Conservation (phyloP, 2,888 invertebrate species). For the Hypolimnas misippus region DNA sequence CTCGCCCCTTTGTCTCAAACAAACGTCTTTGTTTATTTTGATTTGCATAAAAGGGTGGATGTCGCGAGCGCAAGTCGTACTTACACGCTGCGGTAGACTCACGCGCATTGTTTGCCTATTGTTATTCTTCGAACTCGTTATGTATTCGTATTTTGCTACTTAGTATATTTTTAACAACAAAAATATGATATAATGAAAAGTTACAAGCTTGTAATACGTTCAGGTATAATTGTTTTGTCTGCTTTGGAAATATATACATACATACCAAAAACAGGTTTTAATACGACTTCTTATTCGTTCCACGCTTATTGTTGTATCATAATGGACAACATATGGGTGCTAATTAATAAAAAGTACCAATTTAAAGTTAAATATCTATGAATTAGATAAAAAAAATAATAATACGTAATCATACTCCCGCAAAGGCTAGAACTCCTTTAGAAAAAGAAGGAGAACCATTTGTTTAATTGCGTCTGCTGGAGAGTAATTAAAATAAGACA, state of each 20-base stretch:
- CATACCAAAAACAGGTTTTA: too few relatives aligned
- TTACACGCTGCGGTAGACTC: slow-evolving; percentile 25
- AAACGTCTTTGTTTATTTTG: slow-evolving; percentile 32
- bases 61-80: slow-evolving; percentile 28
- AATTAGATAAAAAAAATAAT: slow-evolving; percentile 8
- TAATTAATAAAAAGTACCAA: slow-evolving; percentile 9
- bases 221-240: background rate
- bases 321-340: slow-evolving; percentile 1
- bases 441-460: slow-evolving; percentile 47
- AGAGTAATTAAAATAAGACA: slow-evolving; percentile 39
- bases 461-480: slow-evolving; percentile 44
- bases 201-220: background rate
- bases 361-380: slow-evolving; percentile 9
- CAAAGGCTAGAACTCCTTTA: slow-evolving; percentile 56
- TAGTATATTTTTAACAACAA: slow-evolving; percentile 1
- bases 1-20: slow-evolving; percentile 44
- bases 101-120: slow-evolving; percentile 37
- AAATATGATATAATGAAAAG: background rate
- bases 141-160: slow-evolving; percentile 9
- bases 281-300: background rate
- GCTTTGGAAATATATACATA: background rate
- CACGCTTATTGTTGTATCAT: too few relatives aligned
- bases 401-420: slow-evolving; percentile 56
- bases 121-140: slow-evolving; percentile 19
- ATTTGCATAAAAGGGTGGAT: slow-evolving; percentile 43